Conservation (phyloP, 53 echinoderm and acorn worm genomes). For the Patiria pectinifera region DNA sequence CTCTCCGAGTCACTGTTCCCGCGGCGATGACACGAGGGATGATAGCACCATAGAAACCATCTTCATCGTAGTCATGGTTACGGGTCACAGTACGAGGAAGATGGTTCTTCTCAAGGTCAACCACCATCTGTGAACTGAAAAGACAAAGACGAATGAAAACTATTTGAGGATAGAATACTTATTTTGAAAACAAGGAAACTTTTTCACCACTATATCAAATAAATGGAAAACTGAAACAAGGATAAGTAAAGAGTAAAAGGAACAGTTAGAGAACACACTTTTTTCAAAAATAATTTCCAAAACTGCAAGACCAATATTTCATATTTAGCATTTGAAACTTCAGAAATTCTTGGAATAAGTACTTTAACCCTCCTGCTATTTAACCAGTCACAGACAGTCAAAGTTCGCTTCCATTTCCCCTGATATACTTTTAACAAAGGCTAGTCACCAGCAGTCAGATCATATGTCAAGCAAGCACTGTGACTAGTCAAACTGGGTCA, state of each 20-base stretch:
- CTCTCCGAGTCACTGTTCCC: conserved; percentile 94
- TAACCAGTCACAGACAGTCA: no score
- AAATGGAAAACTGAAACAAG: background rate
- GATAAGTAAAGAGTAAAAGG: background rate
- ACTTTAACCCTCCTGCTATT: no score
- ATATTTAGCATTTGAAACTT: no score
- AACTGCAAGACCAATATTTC: background rate
- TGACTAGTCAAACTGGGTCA: no score
- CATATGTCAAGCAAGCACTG: no score
- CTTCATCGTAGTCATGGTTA: conserved; percentile 83
- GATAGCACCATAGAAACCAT: conserved; percentile 91
- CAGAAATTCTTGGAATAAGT: no score
- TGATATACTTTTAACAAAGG: no score
- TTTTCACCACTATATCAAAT: background rate
- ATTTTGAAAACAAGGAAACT: background rate
- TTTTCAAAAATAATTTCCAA: background rate
- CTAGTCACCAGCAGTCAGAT: no score
- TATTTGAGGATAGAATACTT: background rate
- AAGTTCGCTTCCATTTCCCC: no score
- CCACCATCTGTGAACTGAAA: conserved; percentile 87
- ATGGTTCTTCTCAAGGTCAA: conserved; percentile 69
- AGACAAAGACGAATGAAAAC: no score
- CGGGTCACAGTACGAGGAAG: conserved; percentile 69
- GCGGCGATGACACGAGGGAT: conserved; percentile 89
- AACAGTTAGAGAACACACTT: background rate